Evolutionary conservation across 30 jellyfish, hydroid and myxozoan species (phyloP), one percentile per base, ranked within the genome.

Genomic region (Aurelia aurita): DNA sequence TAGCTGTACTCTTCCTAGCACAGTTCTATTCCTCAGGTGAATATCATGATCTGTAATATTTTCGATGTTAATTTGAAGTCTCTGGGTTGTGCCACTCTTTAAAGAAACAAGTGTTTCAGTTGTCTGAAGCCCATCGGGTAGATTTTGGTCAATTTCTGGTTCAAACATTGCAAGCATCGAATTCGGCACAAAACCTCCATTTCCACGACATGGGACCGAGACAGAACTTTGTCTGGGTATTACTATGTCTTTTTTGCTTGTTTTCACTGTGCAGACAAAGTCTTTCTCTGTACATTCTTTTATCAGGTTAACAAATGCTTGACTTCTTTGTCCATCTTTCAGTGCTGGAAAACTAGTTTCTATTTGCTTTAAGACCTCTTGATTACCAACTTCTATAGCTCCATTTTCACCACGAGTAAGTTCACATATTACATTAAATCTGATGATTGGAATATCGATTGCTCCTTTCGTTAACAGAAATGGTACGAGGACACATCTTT

Each of bases 101-200:
- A 58, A 58, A 58, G 23, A 12, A 49, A 49, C 18, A 12, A 58
- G 70, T 58, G 70, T 5, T 60, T 60, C 32, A 21, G 72, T 60
- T 60, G 23, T 60, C 72, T 19, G 72, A 22, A 60, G 32, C 18
- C 32, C 72, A 60, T 60, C 32, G 9, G 72, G 32, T 15, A 60
- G 3, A 60, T 35, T 18, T 10, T 60, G 72, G 72, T 60, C 35
- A 9, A 60, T 3, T 32, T 60, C 23, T 60, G 29, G 72, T 60
- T 60, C 72, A 60, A 60, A 60, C 72, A 60, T 60, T 60, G 72
- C 72, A 21, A 60, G 72, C 43, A 31, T 31, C 32, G 29, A 22
- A 2, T 60, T 60, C 18, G 72, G 72, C 35, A 60, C 27, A 60
- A 60, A 60, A 14, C 9, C 23, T 58, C 70, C n/a, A 58, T 58